Evolutionary conservation across 2,888 invertebrate species (phyloP), one percentile per base, ranked within the genome.

Genomic region (Philonicus albiceps): DNA sequence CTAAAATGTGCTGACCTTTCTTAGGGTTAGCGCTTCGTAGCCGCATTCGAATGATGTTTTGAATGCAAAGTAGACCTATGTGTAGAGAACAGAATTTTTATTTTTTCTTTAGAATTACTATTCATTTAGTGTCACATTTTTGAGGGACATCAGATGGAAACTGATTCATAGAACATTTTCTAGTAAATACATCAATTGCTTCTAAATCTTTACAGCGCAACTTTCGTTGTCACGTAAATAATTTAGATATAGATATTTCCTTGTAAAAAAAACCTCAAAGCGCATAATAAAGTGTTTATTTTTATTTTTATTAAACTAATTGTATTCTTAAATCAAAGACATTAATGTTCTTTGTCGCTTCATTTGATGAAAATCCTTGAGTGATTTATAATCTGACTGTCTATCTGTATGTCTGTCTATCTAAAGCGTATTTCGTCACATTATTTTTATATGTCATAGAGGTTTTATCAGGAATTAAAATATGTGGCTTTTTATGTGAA

Each of bases 1-100:
- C 78, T 78, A 49, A 78, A 78, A 78, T 30, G 30, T 78, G 49
- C 78, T 49, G 78, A 78, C 78, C 78, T 78, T 78, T 78, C 16
- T 27, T 78, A 78, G 49, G 49, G 49, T 78, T 78, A 78, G 40
- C 27, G 22, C 13, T 43, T 27, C 16, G 8, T 16, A 0, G 30
- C 49, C 49, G 11, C 49, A 22, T 4, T 49, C 22, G 7, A 27
- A 49, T 49, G 4, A 78, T 27, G 43, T 5, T 27, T 27, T 78
- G 78, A 78, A 78, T 78, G 78, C 49, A 30, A 78, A 78, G 30
- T 30, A 78, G 49, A 78, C 27, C 19, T 64, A 1, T 27, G 31
- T 30, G 49, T n/a, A 8, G 2, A 78, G 49, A 43, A 75, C 7
- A 19, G 4, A 76, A 40, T 40, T 78, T 78, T 43, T 43, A 1